A percentile compares a stretch with the other conserved stretches of the same genome.
These are phyloP conservation scores for Chondrilla cf. caribensis DNA, from an alignment of 37 sponge, comb jelly and placozoan genomes.

Conservation along the genomic window DNA sequence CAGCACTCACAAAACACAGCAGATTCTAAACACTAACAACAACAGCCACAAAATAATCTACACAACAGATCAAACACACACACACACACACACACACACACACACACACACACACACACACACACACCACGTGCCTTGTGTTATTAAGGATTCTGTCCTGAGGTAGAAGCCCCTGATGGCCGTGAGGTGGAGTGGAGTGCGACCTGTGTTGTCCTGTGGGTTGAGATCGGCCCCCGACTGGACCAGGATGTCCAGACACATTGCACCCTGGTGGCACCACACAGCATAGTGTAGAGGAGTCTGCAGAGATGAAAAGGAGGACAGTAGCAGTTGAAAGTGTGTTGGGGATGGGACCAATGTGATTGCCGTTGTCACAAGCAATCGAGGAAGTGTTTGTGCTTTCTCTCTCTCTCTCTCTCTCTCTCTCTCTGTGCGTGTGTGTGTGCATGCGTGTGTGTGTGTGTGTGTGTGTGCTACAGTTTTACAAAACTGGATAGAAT, in stretches of 20 bases:
- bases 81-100: background rate
- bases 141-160: slow-evolving; percentile 74
- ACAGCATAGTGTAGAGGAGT: slow-evolving; percentile 89
- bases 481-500: too few species aligned
- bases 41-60: too few species aligned
- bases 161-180: slow-evolving; percentile 77
- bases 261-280: slow-evolving; percentile 78
- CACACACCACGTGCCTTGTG: slow-evolving; percentile 43
- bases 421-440: too few species aligned
- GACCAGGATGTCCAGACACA: slow-evolving; percentile 81
- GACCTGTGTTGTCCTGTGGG: slow-evolving; percentile 64
- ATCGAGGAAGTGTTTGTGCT: too few species aligned
- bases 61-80: background rate
- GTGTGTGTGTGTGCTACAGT: too few species aligned
- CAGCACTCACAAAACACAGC: too few species aligned
- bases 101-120: background rate
- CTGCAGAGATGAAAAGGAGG: background rate
- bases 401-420: too few species aligned
- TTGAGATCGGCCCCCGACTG: slow-evolving; percentile 82
- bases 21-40: too few species aligned
- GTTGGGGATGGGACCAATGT: background rate
- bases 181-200: slow-evolving; percentile 88
- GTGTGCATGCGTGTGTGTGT: too few species aligned
- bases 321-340: background rate
- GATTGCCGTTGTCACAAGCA: too few species aligned